Evolutionary conservation across 2,888 invertebrate species (phyloP), one percentile per base, ranked within the genome.

Genomic region (Sturmia bella): DNA sequence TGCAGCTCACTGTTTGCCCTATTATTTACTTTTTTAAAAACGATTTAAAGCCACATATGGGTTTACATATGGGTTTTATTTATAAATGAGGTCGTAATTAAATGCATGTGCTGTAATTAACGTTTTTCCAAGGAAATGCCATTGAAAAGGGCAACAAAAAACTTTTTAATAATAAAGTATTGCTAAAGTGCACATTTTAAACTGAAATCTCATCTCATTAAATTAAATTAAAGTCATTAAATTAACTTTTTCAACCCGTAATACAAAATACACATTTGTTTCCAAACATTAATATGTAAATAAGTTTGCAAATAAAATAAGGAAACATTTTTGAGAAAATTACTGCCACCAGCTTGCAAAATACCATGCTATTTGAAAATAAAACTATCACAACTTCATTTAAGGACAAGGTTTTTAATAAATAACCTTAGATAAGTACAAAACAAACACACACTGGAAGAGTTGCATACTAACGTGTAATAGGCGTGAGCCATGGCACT

Each of bases 191-290:
- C 19, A 24, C 32, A 57, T 48, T 43, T 12, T 12, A 15, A 37
- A 50, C 43, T 12, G 15, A 15, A 37, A 50, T 15, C 52, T n/a
- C 21, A 50, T 15, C 39, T 39, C 59, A 50, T 63, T 54, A 43
- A 21, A 73, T 27, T 43, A 27, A n/a, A 54, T 17, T 61, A 13
- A 43, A 19, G 17, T 19, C 52, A 21, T 41, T 72, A 45, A 66
- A 56, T 17, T 63, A 15, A 45, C 7, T 45, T n/a, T 57, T 43
- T 37, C 13, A 52, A 50, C 2, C n/a, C 9, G 15, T 7, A 37
- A 17, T 12, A 19, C 17, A 3, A 32, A 45, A 13, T 45, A 61
- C 6, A 9, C 13, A 12, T 11, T n/a, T 45, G 15, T 45, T 15
- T 6, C 7, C n/a, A 45, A 45, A 7, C 7, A 9, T 54, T 27